Evolutionary conservation across 2,797 vertebrate genomes (phyloP).

Genomic region (Threskiornis aethiopicus): DNA sequence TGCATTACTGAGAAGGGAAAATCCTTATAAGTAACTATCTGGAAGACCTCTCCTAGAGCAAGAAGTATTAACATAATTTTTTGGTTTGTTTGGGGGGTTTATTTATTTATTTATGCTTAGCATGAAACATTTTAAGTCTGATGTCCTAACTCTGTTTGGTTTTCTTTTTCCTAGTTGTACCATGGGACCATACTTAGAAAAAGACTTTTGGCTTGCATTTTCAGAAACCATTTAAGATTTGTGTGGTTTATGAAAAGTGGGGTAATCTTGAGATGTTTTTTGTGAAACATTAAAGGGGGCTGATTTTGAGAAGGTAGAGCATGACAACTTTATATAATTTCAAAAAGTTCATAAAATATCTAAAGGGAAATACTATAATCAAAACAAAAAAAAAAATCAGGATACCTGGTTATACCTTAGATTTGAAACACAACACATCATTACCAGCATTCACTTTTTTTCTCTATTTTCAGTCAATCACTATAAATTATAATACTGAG

Average conservation of each 20-base stretch:
- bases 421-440: not conserved
- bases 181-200: not conserved
- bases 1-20: not conserved
- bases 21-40: not conserved
- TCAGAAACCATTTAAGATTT: not conserved
- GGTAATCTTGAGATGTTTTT: not conserved
- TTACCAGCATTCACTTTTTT: not conserved
- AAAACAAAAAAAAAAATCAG: not conserved
- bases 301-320: not conserved
- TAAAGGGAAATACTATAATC: not conserved
- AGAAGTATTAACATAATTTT: not conserved
- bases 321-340: not conserved
- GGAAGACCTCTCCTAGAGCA: not conserved
- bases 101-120: not conserved
- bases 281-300: not conserved
- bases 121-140: not conserved
- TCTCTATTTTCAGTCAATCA: not conserved
- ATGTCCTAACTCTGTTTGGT: not conserved
- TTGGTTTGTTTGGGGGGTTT: not conserved
- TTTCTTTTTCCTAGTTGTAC: not conserved
- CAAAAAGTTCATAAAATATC: not conserved
- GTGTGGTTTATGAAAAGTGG: not conserved
- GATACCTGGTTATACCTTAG: not conserved
- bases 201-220: not conserved
- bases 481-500: not conserved